Base-by-base conservation (phyloP, 2,888 invertebrate species). In the Philopedon plagiatum region DNA sequence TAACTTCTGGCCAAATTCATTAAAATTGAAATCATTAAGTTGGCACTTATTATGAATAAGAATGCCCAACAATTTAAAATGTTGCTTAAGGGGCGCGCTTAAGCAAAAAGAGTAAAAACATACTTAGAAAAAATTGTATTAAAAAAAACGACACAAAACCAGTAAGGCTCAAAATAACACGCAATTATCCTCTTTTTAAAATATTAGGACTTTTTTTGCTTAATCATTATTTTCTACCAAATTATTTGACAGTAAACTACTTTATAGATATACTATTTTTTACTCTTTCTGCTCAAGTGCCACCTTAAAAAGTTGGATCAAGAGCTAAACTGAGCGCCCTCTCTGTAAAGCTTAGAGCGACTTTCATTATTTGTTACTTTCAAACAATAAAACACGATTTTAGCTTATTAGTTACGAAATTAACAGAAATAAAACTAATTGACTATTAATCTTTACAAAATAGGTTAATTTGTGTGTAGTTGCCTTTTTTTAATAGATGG, bases 11-110 rank as follows among this genome's bases (percentile, higher is more conserved):
- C 77, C 76, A 76, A 79, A 82, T 74, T 74, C 73, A 77, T 77
- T 78, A 77, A 79, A 80, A 77, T 80, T 77, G 79, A 80, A 81
- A 81, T 81, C 80, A 71, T 76, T 70, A 62, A 68, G 63, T 74
- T 80, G 76, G 78, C 79, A 78, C 80, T 81, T 80, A 81, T 79
- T 80, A 79, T 80, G 80, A 81, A 80, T 80, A 80, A 79, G 78
- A 78, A 76, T 75, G 76, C 76, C 77, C 76, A 76, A 77, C 74
- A 76, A 76, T 74, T 74, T 72, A 60, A 73, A 64, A 71, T 70
- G 64, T 66, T 73, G 76, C 76, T 77, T 76, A 57, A 58, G 41
- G 46, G 11, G 49, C 49, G 5, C 13, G 7, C 19, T 3, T 9
- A 7, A 3, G 15, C 3, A 15, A 15, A 39, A 15, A 39, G 15